These are phyloP conservation scores for Neelides folsomi DNA, from an alignment of 2,888 invertebrate species.

Conservation along the genomic window DNA sequence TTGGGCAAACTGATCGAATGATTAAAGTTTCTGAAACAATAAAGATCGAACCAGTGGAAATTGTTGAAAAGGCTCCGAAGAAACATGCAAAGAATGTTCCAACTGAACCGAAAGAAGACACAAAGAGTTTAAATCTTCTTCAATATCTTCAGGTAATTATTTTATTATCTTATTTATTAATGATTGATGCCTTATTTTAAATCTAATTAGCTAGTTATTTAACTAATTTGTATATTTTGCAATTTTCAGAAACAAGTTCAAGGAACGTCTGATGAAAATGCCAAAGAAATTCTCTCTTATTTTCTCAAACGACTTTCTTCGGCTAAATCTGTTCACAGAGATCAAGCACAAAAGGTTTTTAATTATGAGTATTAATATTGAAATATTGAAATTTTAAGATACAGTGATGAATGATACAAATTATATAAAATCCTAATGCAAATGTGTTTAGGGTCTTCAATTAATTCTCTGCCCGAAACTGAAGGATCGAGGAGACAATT, in stretches of 20 bases:
- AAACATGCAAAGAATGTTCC: constrained; percentile 42
- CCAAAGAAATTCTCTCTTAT: constrained; percentile 78
- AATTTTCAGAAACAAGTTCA: constrained; percentile 21
- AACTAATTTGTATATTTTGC: constrained; percentile 2
- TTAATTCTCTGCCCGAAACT: background rate
- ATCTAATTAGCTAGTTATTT: no score
- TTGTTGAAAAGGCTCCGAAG: constrained; percentile 41
- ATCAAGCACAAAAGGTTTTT: constrained; percentile 53
- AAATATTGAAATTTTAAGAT: no score
- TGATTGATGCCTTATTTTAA: no score
- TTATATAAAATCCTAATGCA: no score
- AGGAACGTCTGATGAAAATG: constrained; percentile 35
- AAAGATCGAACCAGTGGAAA: constrained; percentile 9
- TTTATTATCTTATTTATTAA: no score
- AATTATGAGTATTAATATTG: no score
- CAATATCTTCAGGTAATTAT: constrained; percentile 45
- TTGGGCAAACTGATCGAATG: constrained; percentile 40
- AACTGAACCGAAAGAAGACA: constrained; percentile 18
- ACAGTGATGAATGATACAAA: no score
- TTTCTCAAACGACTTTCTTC: constrained; percentile 73
- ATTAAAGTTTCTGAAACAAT: constrained; percentile 14
- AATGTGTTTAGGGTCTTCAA: background rate
- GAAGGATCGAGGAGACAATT: constrained; percentile 22
- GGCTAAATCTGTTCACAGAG: constrained; percentile 59
- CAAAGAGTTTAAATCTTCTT: constrained; percentile 48